These are phyloP conservation scores for Musca vetustissima DNA, from an alignment of 1,140 invertebrate genomes.

Conservation along the genomic window DNA sequence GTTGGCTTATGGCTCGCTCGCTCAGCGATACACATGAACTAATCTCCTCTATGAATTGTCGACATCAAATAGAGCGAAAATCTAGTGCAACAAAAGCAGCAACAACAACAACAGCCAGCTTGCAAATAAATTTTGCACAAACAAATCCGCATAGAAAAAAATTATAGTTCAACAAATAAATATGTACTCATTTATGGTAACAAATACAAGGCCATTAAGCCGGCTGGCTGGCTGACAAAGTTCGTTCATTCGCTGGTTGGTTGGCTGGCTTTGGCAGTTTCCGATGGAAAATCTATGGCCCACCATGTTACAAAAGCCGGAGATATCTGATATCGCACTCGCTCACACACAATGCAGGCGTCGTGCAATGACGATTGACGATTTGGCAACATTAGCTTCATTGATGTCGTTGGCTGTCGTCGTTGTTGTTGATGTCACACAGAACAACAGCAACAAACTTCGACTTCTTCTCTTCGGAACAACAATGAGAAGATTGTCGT, in stretches of 20 bases:
- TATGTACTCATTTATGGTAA: conserved; percentile 19
- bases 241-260: too few species aligned
- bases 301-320: too few species aligned
- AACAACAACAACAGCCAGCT: not conserved
- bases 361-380: too few species aligned
- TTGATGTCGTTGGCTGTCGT: too few species aligned
- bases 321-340: too few species aligned
- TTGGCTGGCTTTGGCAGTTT: not conserved
- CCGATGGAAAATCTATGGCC: too few species aligned
- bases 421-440: too few species aligned
- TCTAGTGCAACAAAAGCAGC: conserved; percentile 5
- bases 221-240: not conserved
- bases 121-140: not conserved
- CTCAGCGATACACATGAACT: conserved; percentile 1
- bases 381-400: too few species aligned
- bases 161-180: conserved; percentile 17
- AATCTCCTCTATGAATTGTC: conserved; percentile 17
- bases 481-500: too few species aligned
- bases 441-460: too few species aligned
- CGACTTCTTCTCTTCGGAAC: too few species aligned
- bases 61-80: conserved; percentile 22
- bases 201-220: conserved; percentile 21
- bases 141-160: not conserved
- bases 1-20: not conserved
- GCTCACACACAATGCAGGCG: too few species aligned